These are phyloP conservation scores for Diglossa brunneiventris DNA, from an alignment of 2,113 vertebrate species.

Conservation along the genomic window DNA sequence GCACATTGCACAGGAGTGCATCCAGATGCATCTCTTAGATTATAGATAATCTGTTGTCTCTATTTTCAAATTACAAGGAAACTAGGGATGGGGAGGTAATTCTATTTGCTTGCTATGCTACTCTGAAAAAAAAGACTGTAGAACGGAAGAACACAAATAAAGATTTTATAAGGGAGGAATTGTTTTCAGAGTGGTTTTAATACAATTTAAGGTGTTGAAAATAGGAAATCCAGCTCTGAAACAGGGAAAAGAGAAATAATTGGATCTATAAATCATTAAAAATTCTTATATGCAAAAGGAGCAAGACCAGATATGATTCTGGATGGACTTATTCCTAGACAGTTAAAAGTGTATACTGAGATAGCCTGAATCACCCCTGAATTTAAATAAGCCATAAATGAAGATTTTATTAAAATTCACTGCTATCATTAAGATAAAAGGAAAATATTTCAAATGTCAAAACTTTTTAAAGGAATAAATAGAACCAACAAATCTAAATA, in stretches of 20 bases:
- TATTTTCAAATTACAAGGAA: background rate
- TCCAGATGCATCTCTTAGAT: background rate
- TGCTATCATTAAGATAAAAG: background rate
- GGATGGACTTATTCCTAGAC: background rate
- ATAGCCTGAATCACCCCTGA: background rate
- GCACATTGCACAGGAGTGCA: background rate
- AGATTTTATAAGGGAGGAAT: background rate
- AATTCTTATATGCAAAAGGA: background rate
- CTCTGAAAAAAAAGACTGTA: background rate
- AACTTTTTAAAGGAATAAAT: background rate
- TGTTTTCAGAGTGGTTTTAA: background rate
- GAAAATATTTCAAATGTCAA: background rate
- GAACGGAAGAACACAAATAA: background rate
- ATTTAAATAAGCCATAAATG: background rate
- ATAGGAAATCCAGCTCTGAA: background rate
- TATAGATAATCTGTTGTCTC: background rate
- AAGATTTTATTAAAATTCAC: background rate
- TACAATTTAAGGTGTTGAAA: background rate
- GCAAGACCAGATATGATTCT: background rate
- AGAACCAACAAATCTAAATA: background rate
- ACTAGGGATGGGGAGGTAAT: background rate
- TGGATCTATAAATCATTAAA: background rate
- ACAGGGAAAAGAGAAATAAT: background rate
- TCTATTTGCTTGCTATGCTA: background rate
- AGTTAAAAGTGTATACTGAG: background rate